Evolutionary conservation across 2,888 invertebrate genomes (phyloP), one percentile per base, ranked within the genome.

Genomic region (Mycalesis mineus): DNA sequence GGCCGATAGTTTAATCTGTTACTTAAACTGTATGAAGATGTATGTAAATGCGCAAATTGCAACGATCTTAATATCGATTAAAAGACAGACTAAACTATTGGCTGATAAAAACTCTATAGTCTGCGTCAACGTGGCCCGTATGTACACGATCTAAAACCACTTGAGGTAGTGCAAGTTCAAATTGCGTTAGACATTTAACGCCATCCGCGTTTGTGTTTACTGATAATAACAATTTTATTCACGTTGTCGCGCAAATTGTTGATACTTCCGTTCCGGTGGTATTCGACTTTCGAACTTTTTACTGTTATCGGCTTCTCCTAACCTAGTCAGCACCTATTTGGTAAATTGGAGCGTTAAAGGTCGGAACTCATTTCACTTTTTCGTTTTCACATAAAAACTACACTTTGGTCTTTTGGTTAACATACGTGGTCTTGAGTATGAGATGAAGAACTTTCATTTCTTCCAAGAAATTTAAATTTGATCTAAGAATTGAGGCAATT

Each of bases 101-200:
- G n/a, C n/a, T n/a, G n/a, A n/a, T n/a, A n/a, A n/a, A n/a, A n/a
- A n/a, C n/a, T n/a, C n/a, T n/a, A n/a, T n/a, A n/a, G n/a, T n/a
- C n/a, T n/a, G n/a, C n/a, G n/a, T n/a, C n/a, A 37, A 28, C 17
- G 44, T 53, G 44, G 44, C 11, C 37, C 31, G 53, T 41, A n/a
- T 41, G 41, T 33, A 40, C 6, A 9, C 8, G 8, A 4, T 37
- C 22, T 55, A 66, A 67, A 68, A 74, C 74, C 74, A 77, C 82
- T 80, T 69, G 74, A 73, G 70, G 73, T 72, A 71, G 73, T 76
- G 68, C 67, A 69, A 66, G 65, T 64, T 61, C 64, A 61, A 65
- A 66, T 66, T 64, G 64, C 62, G 63, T 66, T 68, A 68, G 63
- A 63, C 64, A 60, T 63, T 64, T 60, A 62, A 63, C 64, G 58